phyloP scores from a whole-genome alignment of 2,888 invertebrate species.

The Caenorhabditis macrosperma region DNA sequence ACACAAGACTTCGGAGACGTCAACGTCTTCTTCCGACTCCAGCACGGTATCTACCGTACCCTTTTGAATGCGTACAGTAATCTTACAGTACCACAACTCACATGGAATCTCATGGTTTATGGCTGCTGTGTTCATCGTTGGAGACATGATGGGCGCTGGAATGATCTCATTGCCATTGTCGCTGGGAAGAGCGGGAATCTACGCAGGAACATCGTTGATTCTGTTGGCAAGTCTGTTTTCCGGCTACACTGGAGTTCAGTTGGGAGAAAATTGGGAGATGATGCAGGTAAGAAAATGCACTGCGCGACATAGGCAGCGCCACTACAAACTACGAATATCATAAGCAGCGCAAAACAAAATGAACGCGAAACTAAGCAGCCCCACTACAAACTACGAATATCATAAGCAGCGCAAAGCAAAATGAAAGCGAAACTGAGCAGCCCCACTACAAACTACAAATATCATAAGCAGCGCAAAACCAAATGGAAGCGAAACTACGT shows the following conservation, averaged over 20 bases:
- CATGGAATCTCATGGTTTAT: conserved; percentile 65
- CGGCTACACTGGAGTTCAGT: conserved; percentile 67
- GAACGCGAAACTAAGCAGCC: not conserved
- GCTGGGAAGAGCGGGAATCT: conserved; percentile 60
- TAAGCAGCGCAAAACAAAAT: too few relatives aligned
- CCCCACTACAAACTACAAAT: too few relatives aligned
- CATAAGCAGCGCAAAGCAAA: not conserved
- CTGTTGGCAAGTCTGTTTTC: conserved; percentile 60
- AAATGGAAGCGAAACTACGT: too few relatives aligned
- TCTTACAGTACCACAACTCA: conserved; percentile 48
- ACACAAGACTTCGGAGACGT: conserved; percentile 33
- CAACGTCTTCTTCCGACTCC: conserved; percentile 15
- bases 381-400: not conserved
- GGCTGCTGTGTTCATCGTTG: conserved; percentile 67
- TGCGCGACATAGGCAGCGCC: too few relatives aligned
- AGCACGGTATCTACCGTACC: conserved; percentile 15
- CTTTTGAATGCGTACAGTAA: not conserved
- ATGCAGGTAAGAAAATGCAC: conserved; percentile 50
- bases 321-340: not conserved
- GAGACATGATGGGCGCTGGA: conserved; percentile 70
- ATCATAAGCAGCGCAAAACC: not conserved
- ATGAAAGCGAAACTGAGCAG: too few relatives aligned
- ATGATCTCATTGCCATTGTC: conserved; percentile 68
- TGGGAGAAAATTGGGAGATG: conserved; percentile 72
- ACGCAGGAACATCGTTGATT: conserved; percentile 49